A percentile compares a stretch with the other conserved stretches of the same genome.
These are phyloP conservation scores for Urocynchramus pylzowi DNA, from an alignment of 2,113 vertebrate genomes.

Conservation along the genomic window DNA sequence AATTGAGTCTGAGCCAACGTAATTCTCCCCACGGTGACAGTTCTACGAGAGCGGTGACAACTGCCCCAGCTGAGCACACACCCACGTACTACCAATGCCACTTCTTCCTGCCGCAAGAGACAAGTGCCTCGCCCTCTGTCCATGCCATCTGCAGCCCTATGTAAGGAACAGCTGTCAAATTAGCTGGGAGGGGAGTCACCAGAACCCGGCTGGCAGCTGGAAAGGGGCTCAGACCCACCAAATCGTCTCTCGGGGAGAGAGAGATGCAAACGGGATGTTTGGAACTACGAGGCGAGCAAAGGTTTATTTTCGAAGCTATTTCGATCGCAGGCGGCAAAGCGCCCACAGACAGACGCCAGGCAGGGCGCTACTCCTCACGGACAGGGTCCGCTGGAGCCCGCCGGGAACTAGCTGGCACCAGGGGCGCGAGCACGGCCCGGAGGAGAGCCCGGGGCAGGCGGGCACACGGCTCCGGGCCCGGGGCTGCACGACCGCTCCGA, in stretches of 20 bases:
- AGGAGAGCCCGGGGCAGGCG: not conserved
- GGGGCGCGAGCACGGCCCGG: not conserved
- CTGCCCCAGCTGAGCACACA: not conserved
- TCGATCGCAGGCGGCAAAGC: not conserved
- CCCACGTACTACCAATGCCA: not conserved
- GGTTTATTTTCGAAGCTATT: not conserved
- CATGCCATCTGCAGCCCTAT: not conserved
- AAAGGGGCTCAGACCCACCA: not conserved
- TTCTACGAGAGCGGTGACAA: not conserved
- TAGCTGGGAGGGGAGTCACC: not conserved
- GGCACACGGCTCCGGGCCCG: not conserved
- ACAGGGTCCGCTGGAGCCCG: no score
- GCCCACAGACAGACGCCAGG: not conserved
- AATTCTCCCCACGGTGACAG: not conserved
- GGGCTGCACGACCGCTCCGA: not conserved
- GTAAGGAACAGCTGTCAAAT: not conserved
- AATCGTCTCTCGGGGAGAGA: not conserved
- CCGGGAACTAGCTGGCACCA: not conserved
- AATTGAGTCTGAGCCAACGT: rapidly evolving
- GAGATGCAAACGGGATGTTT: not conserved
- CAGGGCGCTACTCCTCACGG: not conserved
- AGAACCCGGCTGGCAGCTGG: not conserved
- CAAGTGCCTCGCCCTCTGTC: not conserved
- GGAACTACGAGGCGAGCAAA: not conserved
- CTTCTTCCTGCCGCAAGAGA: not conserved